A percentile compares a stretch with the other conserved stretches of the same genome.
phyloP scores from a whole-genome alignment of 2,888 invertebrate genomes.

The Drosophila cracens region DNA sequence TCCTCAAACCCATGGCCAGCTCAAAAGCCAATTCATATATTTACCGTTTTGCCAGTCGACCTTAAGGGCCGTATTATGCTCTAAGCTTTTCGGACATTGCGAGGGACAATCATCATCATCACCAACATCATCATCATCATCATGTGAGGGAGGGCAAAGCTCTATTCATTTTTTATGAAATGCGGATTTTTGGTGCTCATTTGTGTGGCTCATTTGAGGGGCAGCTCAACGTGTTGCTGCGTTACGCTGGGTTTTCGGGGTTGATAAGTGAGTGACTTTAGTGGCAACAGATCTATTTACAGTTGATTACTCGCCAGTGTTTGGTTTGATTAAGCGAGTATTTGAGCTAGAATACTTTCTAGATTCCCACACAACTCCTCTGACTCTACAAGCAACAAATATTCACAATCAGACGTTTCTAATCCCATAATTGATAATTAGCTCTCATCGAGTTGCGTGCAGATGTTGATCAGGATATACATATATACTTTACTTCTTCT shows the following conservation, averaged over 20 bases:
- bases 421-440: background rate
- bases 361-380: background rate
- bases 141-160: conserved; percentile 30
- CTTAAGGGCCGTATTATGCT: conserved; percentile 59
- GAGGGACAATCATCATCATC: conserved; percentile 13
- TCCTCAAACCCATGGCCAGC: conserved; percentile 56
- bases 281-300: conserved; percentile 2
- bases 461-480: background rate
- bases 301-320: conserved; percentile 10
- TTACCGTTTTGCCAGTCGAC: conserved; percentile 69
- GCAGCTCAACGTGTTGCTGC: conserved; percentile 37
- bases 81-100: conserved; percentile 50
- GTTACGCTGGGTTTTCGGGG: background rate
- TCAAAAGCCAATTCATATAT: conserved; percentile 78
- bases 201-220: conserved; percentile 16
- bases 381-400: too few species aligned
- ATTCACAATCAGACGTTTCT: background rate
- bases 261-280: conserved; percentile 16
- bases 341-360: background rate
- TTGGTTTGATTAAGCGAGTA: conserved; percentile 9
- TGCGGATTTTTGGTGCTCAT: conserved; percentile 41
- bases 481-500: background rate
- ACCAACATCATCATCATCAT: conserved; percentile 3
- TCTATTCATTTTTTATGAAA: conserved; percentile 70
- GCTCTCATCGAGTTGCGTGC: background rate